Evolutionary conservation across 2,888 invertebrate genomes (phyloP).

Genomic region (Odontocolon sp.): DNA sequence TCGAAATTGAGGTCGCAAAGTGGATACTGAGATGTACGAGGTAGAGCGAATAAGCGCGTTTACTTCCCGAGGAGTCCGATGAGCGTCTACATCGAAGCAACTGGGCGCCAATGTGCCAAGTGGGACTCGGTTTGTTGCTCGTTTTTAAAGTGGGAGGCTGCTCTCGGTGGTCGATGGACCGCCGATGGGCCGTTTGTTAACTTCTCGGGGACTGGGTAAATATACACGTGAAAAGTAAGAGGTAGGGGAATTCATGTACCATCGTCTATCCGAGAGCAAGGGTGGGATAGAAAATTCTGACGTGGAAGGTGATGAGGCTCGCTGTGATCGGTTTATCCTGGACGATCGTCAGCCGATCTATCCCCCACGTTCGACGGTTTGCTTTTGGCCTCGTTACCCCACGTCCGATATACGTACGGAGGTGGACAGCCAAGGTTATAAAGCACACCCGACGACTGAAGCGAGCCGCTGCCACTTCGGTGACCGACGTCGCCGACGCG

Average conservation of each 20-base stretch:
- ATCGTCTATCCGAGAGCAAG: background rate
- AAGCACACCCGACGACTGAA: slow-evolving; percentile 73
- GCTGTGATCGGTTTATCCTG: slow-evolving; percentile 32
- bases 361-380: slow-evolving; percentile 51
- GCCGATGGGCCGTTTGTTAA: background rate
- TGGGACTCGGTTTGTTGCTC: slow-evolving; percentile 15
- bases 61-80: slow-evolving; percentile 5
- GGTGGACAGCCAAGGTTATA: slow-evolving; percentile 75
- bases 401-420: slow-evolving; percentile 54
- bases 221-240: background rate
- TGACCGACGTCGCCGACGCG: slow-evolving; percentile 74
- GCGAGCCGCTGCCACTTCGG: slow-evolving; percentile 75
- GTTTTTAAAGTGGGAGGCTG: slow-evolving; percentile 15
- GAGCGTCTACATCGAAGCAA: background rate
- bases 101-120: background rate
- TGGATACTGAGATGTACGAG: background rate
- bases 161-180: slow-evolving; percentile 4
- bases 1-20: slow-evolving; percentile 29
- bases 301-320: background rate
- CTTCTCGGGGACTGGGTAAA: background rate
- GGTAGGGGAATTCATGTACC: too few relatives aligned
- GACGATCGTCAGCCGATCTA: slow-evolving; percentile 25
- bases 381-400: slow-evolving; percentile 76
- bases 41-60: background rate
- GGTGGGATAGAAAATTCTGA: slow-evolving; percentile 17